phyloP scores from a whole-genome alignment of 2,113 vertebrate species.

The Salminus brasiliensis region DNA sequence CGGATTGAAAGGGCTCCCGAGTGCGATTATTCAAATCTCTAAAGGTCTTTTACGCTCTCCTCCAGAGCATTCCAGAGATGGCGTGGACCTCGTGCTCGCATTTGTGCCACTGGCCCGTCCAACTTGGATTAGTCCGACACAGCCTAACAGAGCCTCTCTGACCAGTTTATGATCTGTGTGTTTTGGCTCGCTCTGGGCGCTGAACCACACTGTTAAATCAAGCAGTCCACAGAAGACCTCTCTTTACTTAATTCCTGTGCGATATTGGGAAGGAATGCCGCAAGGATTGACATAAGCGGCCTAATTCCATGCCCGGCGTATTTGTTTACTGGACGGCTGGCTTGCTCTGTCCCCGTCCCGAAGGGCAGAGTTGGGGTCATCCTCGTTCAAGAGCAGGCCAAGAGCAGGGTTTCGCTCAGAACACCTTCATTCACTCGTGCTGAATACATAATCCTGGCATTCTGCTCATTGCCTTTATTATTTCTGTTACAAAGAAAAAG shows the following conservation, averaged over 20 bases:
- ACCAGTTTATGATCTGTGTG: slow-evolving; percentile 64
- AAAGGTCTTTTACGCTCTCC: slow-evolving; percentile 60
- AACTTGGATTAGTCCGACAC: slow-evolving; percentile 49
- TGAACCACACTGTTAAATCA: slow-evolving; percentile 53
- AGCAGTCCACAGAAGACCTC: slow-evolving; percentile 46
- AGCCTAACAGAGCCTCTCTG: slow-evolving; percentile 58
- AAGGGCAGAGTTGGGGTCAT: slow-evolving; percentile 33
- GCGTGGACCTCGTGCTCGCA: slow-evolving; percentile 50
- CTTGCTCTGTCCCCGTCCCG: neutral
- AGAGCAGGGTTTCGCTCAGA: slow-evolving; percentile 23
- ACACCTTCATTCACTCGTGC: slow-evolving; percentile 53
- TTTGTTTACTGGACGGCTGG: slow-evolving; percentile 45
- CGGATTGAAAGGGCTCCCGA: slow-evolving; percentile 58
- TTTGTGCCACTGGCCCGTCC: slow-evolving; percentile 59
- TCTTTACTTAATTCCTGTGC: slow-evolving; percentile 53
- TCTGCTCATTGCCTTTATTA: slow-evolving; percentile 68
- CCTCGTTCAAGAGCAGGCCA: neutral
- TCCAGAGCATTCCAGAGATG: slow-evolving; percentile 60
- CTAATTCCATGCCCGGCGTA: slow-evolving; percentile 16
- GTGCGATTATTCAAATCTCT: slow-evolving; percentile 60
- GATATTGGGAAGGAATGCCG: slow-evolving; percentile 50
- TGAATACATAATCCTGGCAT: slow-evolving; percentile 60
- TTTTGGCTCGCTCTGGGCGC: slow-evolving; percentile 55
- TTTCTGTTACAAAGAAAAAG: slow-evolving; percentile 61
- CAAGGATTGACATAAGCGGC: slow-evolving; percentile 28